Evolutionary conservation across 2,888 invertebrate genomes (phyloP).

Genomic region (Cerastis leucographa): DNA sequence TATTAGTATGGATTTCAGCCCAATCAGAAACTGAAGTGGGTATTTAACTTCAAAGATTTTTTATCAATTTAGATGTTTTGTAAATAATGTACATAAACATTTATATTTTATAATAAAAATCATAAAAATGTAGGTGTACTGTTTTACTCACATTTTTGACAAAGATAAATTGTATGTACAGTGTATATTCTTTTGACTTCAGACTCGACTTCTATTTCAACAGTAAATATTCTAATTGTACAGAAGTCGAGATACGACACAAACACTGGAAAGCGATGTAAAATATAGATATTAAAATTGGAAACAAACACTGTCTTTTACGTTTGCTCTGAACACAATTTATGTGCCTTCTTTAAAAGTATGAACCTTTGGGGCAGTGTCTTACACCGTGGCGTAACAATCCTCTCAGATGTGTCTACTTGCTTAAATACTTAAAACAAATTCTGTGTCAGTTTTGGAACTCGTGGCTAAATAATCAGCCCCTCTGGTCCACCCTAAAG

Average conservation of each 20-base stretch:
- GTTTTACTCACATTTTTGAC: background rate
- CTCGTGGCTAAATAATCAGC: too few species aligned
- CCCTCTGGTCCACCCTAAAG: too few species aligned
- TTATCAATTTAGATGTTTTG: too few species aligned
- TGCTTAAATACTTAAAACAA: too few species aligned
- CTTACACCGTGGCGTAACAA: constrained; percentile 53
- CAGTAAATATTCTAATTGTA: background rate
- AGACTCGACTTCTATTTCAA: background rate
- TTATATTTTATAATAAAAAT: too few species aligned
- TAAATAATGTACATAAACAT: too few species aligned
- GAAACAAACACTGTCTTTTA: constrained; percentile 55
- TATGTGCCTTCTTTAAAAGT: constrained; percentile 68
- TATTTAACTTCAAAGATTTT: too few species aligned
- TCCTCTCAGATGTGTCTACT: too few species aligned
- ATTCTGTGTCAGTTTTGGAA: too few species aligned
- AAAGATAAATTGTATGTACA: background rate
- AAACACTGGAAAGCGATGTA: constrained; percentile 25
- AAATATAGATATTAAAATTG: constrained; percentile 57
- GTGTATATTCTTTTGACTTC: background rate
- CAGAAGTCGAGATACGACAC: constrained; percentile 3
- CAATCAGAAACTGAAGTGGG: too few species aligned
- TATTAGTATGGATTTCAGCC: too few species aligned
- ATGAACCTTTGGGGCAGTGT: constrained; percentile 23
- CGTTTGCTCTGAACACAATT: constrained; percentile 60
- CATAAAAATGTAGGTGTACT: too few species aligned